Conservation (phyloP, 1,140 invertebrate species). For the Eurytemora carolleeae region DNA sequence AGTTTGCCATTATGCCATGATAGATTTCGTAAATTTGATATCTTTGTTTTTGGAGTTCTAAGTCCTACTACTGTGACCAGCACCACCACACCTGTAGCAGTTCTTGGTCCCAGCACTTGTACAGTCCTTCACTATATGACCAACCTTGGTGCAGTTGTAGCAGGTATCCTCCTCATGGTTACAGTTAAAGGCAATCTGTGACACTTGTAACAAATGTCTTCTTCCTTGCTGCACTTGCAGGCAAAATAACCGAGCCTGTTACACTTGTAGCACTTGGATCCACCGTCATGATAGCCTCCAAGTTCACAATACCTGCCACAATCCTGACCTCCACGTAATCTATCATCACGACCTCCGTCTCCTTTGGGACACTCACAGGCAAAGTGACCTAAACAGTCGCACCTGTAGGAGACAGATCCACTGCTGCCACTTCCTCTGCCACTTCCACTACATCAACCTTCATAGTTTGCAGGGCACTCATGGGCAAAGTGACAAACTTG, state of each 20-base stretch:
- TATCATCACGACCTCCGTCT: too few relatives aligned
- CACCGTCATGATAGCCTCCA: neutral
- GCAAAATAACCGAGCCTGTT: slow-evolving; percentile 37
- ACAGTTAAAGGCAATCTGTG: slow-evolving; percentile 75
- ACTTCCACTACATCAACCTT: too few relatives aligned
- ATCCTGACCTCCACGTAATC: too few relatives aligned
- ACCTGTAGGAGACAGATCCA: too few relatives aligned
- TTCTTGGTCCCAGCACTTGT: slow-evolving; percentile 42
- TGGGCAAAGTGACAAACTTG: too few relatives aligned
- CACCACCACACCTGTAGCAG: slow-evolving; percentile 70
- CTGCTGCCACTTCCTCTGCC: too few relatives aligned
- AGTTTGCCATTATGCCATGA: too few relatives aligned
- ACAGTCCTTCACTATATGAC: slow-evolving; percentile 19
- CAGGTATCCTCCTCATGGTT: slow-evolving; percentile 37
- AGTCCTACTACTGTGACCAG: slow-evolving; percentile 69
- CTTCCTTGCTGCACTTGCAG: slow-evolving; percentile 30
- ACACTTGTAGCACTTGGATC: slow-evolving; percentile 56
- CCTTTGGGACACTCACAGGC: too few relatives aligned
- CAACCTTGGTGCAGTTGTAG: slow-evolving; percentile 25
- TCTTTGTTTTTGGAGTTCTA: slow-evolving; percentile 36
- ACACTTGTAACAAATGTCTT: slow-evolving; percentile 64
- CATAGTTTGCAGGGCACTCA: too few relatives aligned
- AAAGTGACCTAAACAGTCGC: too few relatives aligned
- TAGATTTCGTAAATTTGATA: too few relatives aligned
- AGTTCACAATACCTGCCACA: neutral